Conservation (phyloP, 2,113 vertebrate genomes). For the Strigops habroptila region DNA sequence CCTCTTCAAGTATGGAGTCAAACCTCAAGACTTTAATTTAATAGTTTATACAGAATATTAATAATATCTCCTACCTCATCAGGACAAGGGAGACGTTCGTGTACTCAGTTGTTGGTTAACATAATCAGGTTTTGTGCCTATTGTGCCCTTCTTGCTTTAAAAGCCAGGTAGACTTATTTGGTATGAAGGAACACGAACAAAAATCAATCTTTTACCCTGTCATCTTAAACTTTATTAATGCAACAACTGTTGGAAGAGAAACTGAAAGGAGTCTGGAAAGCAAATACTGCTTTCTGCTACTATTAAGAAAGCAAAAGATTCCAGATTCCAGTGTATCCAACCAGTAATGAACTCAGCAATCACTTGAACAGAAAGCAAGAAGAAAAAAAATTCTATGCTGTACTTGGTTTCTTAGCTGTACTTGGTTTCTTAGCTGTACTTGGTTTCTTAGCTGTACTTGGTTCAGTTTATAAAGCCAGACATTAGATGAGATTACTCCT, state of each 20-base stretch:
- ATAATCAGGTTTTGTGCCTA: background rate
- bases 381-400: background rate
- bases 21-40: background rate
- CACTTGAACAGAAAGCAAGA: background rate
- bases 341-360: background rate
- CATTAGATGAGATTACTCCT: background rate
- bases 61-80: background rate
- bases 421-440: background rate
- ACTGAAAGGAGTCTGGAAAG: background rate
- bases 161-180: background rate
- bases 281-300: background rate
- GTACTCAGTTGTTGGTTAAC: background rate
- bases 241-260: background rate
- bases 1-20: background rate
- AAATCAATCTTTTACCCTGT: background rate
- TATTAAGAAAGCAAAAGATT: background rate
- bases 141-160: background rate
- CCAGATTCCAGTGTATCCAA: background rate
- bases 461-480: background rate
- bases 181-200: background rate
- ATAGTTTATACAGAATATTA: background rate
- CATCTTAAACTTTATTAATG: background rate
- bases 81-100: background rate
- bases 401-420: background rate
- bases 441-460: background rate